Conservation (phyloP, 2,888 invertebrate genomes). For the Nomada ruficornis region DNA sequence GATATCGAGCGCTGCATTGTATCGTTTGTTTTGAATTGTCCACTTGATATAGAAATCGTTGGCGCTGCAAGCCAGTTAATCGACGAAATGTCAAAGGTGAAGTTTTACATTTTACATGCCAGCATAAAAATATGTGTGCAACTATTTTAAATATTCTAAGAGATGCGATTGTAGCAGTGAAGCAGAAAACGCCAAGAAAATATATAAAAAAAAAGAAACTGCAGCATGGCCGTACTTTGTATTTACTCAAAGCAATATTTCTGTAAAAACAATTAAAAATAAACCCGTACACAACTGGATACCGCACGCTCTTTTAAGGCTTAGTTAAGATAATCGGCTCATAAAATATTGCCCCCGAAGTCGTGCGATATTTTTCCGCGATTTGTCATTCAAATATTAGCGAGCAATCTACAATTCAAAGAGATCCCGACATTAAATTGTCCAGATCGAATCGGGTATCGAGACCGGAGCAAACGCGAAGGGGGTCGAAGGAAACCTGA, state of each 20-base stretch:
- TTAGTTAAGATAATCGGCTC: slow-evolving; percentile 13
- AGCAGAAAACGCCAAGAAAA: background rate
- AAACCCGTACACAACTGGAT: no score
- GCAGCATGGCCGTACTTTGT: no score
- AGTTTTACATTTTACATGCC: background rate
- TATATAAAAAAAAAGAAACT: no score
- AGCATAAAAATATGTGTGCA: background rate
- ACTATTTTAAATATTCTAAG: background rate
- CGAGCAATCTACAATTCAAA: background rate
- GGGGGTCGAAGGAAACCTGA: slow-evolving; percentile 40
- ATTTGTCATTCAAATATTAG: no score
- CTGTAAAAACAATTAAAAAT: slow-evolving; percentile 7
- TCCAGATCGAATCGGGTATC: background rate
- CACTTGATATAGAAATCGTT: slow-evolving; percentile 34
- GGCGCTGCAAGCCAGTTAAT: slow-evolving; percentile 22
- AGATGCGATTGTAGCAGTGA: background rate
- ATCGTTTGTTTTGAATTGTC: slow-evolving; percentile 12
- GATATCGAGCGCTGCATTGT: slow-evolving; percentile 11
- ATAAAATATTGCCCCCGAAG: slow-evolving; percentile 2
- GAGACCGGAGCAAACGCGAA: background rate
- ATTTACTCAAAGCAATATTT: no score
- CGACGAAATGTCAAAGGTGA: slow-evolving; percentile 47
- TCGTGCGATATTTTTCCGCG: background rate
- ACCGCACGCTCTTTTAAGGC: background rate
- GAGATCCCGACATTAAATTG: slow-evolving; percentile 2